Evolutionary conservation across 2,113 vertebrate genomes (phyloP).

Genomic region (Sinosuthora webbiana): DNA sequence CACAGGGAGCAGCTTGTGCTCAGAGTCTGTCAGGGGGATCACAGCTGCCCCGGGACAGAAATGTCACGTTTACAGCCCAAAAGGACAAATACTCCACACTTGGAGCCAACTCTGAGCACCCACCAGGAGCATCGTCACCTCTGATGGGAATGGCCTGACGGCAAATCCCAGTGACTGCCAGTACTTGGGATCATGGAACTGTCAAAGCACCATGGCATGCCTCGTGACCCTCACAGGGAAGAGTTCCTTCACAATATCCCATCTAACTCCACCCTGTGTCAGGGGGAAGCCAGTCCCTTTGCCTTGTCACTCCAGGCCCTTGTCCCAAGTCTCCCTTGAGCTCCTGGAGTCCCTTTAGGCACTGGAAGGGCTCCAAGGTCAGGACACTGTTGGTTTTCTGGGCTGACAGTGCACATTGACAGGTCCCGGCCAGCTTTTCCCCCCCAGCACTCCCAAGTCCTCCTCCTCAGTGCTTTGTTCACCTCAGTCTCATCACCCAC

Average conservation of each 20-base stretch:
- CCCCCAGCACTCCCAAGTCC: background rate
- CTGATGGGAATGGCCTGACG: rapidly evolving
- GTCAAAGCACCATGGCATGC: rapidly evolving
- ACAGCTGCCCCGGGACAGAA: conserved; percentile 75
- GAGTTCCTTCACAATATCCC: background rate
- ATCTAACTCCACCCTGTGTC: background rate
- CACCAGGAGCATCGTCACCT: rapidly evolving
- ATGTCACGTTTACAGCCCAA: background rate
- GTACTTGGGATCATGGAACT: rapidly evolving
- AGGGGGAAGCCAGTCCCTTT: background rate
- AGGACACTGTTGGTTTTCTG: background rate
- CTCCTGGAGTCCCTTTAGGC: background rate
- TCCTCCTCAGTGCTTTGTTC: background rate
- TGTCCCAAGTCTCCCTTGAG: background rate
- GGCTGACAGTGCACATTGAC: rapidly evolving
- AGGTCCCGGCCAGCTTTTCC: background rate
- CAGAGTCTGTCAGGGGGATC: conserved; percentile 93
- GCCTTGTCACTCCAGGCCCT: background rate
- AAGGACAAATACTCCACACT: rapidly evolving
- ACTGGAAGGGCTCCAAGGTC: background rate
- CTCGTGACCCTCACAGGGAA: background rate
- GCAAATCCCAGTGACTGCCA: rapidly evolving
- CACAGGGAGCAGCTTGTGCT: conserved; percentile 94
- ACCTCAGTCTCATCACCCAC: conserved; percentile 56
- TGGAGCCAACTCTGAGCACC: background rate